Evolutionary conservation across 2,888 invertebrate genomes (phyloP), one percentile per base, ranked within the genome.

Genomic region (Amphiduros pacificus): DNA sequence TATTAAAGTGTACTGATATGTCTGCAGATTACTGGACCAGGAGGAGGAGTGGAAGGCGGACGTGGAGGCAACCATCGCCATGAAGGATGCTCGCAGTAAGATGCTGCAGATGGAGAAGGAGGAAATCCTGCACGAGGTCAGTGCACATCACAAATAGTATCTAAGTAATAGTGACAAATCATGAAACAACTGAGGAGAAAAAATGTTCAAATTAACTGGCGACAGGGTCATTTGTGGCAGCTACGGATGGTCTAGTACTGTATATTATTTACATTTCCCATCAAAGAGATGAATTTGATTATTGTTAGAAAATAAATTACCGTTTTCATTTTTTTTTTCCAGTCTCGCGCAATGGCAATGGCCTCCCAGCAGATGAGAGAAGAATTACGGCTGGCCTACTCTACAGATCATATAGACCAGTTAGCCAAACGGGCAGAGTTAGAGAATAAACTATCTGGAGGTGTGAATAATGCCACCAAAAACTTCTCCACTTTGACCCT

Each of bases 311-410:
- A 9, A 11, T 48, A 48, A 48, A 20, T 20, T 11, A 9, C 22
- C 22, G 49, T 49, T 9, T n/a, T 49, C n/a, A 49, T n/a, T n/a
- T 57, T 32, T 48, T 36, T 24, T 9, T 69, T 69, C 36, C 73
- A 78, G 78, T 74, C 75, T 2, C 62, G 77, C n/a, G 69, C 69
- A 11, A 69, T 77, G 62, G 78, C 79, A 2, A 70, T 72, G 41
- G 68, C 71, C n/a, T 73, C 77, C 4, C 72, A 77, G 57, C 60
- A 70, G 20, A 66, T 80, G 32, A 57, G 79, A 31, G 75, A 78
- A 58, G 75, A 76, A 56, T 63, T 80, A 14, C 64, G 70, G 44
- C 69, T 70, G 59, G 73, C 70, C 54, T 77, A 75, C 55, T 62
- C 64, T 14, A 55, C 55, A 32, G 66, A 68, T 40, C 64, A 69